A percentile compares a stretch with the other conserved stretches of the same genome.
These are phyloP conservation scores for Criorhina ranunculi DNA, from an alignment of 2,888 invertebrate genomes.

Conservation along the genomic window DNA sequence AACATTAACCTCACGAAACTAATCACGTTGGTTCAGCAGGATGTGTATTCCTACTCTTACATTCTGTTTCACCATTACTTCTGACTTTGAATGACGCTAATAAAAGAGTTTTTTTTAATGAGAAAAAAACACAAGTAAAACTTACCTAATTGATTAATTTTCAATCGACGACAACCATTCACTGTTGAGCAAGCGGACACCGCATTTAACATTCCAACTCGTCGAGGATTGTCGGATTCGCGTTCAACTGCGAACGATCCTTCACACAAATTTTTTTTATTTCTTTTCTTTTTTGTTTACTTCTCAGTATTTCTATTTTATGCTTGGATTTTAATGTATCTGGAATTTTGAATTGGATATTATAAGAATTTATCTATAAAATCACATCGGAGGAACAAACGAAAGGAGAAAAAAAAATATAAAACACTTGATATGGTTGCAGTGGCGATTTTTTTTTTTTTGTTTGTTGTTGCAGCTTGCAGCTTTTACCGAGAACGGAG, in stretches of 20 bases:
- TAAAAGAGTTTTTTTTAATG: background rate
- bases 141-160: slow-evolving; percentile 70
- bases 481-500: slow-evolving; percentile 26
- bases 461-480: slow-evolving; percentile 43
- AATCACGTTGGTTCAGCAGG: background rate
- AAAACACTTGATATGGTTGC: slow-evolving; percentile 53
- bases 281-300: slow-evolving; percentile 1
- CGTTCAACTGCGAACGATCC: slow-evolving; percentile 75
- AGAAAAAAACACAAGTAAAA: slow-evolving; percentile 16
- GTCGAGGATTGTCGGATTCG: slow-evolving; percentile 77
- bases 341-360: slow-evolving; percentile 54
- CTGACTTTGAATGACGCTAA: background rate
- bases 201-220: slow-evolving; percentile 85
- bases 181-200: slow-evolving; percentile 83
- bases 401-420: slow-evolving; percentile 31
- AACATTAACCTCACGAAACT: slow-evolving; percentile 1
- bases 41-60: background rate
- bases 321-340: slow-evolving; percentile 52
- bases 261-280: slow-evolving; percentile 31
- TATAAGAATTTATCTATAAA: slow-evolving; percentile 28
- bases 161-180: slow-evolving; percentile 81
- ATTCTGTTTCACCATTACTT: background rate
- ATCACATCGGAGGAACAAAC: slow-evolving; percentile 32
- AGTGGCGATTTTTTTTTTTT: slow-evolving; percentile 29
- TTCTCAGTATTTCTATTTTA: background rate